These are phyloP conservation scores for Apoda limacodes DNA, from an alignment of 2,888 invertebrate genomes.

Conservation along the genomic window DNA sequence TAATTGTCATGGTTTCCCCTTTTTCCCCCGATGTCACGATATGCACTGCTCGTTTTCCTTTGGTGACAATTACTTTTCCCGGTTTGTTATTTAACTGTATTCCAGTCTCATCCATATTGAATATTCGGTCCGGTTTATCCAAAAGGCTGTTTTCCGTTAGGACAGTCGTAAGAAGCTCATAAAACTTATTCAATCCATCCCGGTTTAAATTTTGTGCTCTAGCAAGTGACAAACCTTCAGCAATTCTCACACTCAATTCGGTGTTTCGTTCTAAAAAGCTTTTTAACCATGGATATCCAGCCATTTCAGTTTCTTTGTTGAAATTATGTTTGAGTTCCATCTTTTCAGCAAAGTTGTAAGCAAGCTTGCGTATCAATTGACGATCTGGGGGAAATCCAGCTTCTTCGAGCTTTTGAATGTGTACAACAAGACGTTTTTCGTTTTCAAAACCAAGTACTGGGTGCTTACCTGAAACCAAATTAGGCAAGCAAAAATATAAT, in stretches of 20 bases:
- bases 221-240: conserved; percentile 25
- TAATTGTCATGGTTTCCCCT: conserved; percentile 23
- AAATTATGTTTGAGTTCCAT: conserved; percentile 20
- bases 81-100: conserved; percentile 35
- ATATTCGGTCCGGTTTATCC: conserved; percentile 25
- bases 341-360: conserved; percentile 23
- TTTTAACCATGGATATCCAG: conserved; percentile 23
- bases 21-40: conserved; percentile 28
- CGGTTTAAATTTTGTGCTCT: conserved; percentile 22
- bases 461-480: conserved; percentile 11
- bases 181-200: conserved; percentile 21
- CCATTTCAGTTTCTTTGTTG: too few species aligned
- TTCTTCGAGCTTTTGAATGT: conserved; percentile 17
- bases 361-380: conserved; percentile 18
- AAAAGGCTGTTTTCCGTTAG: conserved; percentile 22
- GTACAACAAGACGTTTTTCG: conserved; percentile 11
- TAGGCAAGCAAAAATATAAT: too few species aligned
- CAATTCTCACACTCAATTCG: conserved; percentile 22
- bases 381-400: conserved; percentile 17
- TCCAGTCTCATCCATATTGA: too few species aligned
- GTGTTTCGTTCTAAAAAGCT: conserved; percentile 21
- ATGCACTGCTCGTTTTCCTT: conserved; percentile 29
- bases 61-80: conserved; percentile 30
- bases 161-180: conserved; percentile 17
- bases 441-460: conserved; percentile 11